Percentiles rank a stretch among this genome's conserved stretches.
phyloP scores from a whole-genome alignment of 2,797 vertebrate genomes.

The Morelia viridis region DNA sequence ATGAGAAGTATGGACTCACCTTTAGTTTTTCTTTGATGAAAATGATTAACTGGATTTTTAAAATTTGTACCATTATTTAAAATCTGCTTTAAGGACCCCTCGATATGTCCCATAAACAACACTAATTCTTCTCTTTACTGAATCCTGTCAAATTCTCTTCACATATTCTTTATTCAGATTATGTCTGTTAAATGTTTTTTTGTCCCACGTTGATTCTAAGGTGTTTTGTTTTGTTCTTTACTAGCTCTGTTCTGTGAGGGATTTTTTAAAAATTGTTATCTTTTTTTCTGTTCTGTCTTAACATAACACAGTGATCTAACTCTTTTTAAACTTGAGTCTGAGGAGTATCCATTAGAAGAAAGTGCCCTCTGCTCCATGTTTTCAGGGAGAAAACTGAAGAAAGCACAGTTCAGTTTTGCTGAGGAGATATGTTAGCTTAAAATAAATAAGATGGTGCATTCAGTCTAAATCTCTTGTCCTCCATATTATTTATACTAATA shows the following conservation, averaged over 20 bases:
- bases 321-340: background rate
- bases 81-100: background rate
- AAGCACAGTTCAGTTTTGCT: no score
- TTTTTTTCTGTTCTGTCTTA: background rate
- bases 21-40: background rate
- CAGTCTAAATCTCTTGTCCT: background rate
- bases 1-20: background rate
- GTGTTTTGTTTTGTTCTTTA: background rate
- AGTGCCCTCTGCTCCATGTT: background rate
- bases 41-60: background rate
- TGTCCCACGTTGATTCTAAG: background rate
- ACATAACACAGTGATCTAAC: background rate
- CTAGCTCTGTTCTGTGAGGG: background rate
- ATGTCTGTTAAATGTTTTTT: background rate
- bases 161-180: background rate
- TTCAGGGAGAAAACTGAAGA: no score
- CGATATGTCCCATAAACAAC: background rate
- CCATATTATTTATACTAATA: background rate
- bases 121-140: background rate
- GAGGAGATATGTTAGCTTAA: background rate
- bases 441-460: background rate
- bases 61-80: background rate
- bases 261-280: background rate
- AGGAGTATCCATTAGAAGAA: background rate
- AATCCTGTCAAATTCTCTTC: background rate